Conservation (phyloP, 2,797 vertebrate genomes). For the Rhabdophis nuchalis region DNA sequence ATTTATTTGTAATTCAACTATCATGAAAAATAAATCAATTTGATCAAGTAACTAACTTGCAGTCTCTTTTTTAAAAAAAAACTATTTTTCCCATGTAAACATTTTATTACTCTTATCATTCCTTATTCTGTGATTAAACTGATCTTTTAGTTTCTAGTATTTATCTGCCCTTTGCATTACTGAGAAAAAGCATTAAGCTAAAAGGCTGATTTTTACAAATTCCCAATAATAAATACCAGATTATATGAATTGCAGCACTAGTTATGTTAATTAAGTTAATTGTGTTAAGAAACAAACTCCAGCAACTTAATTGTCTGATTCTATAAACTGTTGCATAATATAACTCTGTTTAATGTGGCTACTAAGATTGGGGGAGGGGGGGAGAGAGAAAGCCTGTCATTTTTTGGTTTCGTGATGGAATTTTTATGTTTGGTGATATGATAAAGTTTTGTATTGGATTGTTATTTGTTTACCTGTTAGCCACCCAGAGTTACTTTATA, state of each 20-base stretch:
- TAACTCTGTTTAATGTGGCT: neutral
- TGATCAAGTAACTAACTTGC: neutral
- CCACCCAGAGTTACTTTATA: neutral
- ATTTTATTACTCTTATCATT: neutral
- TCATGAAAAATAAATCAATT: conserved; percentile 45
- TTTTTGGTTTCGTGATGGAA: neutral
- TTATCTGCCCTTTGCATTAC: neutral
- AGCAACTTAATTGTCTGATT: neutral
- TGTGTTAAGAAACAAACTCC: neutral
- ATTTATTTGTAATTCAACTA: conserved; percentile 30
- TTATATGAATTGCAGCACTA: neutral
- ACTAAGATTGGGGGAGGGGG: neutral
- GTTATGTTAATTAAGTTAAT: neutral
- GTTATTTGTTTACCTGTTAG: neutral
- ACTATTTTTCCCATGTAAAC: neutral
- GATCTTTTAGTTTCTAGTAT: neutral
- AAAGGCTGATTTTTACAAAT: neutral
- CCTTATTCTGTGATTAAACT: neutral
- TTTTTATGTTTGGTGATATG: neutral
- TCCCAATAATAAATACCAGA: neutral
- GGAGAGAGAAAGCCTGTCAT: neutral
- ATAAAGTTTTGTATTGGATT: neutral
- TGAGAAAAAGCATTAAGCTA: neutral
- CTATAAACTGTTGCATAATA: neutral
- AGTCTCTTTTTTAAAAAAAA: neutral